Evolutionary conservation across 1,140 invertebrate genomes (phyloP).

Genomic region (Agraylea sexmaculata): DNA sequence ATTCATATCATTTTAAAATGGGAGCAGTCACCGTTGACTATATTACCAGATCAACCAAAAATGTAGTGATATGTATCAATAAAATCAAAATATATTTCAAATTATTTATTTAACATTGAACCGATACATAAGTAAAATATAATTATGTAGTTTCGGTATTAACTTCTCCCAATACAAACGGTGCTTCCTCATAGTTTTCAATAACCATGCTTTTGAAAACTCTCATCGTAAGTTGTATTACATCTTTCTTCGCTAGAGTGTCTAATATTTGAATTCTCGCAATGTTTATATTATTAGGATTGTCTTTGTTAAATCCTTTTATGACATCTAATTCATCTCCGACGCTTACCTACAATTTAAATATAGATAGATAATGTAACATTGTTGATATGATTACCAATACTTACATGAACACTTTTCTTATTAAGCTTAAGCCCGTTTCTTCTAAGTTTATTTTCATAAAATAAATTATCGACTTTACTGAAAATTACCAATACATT

Average conservation of each 20-base stretch:
- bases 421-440: constrained; percentile 53
- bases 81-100: too few relatives aligned
- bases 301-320: constrained; percentile 40
- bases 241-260: constrained; percentile 28
- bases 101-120: too few relatives aligned
- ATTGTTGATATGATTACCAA: constrained; percentile 3
- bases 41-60: too few relatives aligned
- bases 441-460: constrained; percentile 50
- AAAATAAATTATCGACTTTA: constrained; percentile 53
- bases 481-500: constrained; percentile 25
- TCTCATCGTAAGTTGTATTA: constrained; percentile 38
- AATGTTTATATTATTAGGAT: constrained; percentile 46
- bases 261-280: constrained; percentile 45
- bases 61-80: too few relatives aligned
- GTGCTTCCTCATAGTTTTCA: constrained; percentile 46
- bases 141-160: too few relatives aligned
- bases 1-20: too few relatives aligned
- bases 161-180: too few relatives aligned
- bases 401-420: constrained; percentile 43
- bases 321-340: constrained; percentile 57
- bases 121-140: too few relatives aligned
- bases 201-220: constrained; percentile 46
- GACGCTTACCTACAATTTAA: constrained; percentile 30
- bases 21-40: too few relatives aligned
- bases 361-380: background rate